phyloP scores from a whole-genome alignment of 2,113 vertebrate genomes.

The Antigone vipio region DNA sequence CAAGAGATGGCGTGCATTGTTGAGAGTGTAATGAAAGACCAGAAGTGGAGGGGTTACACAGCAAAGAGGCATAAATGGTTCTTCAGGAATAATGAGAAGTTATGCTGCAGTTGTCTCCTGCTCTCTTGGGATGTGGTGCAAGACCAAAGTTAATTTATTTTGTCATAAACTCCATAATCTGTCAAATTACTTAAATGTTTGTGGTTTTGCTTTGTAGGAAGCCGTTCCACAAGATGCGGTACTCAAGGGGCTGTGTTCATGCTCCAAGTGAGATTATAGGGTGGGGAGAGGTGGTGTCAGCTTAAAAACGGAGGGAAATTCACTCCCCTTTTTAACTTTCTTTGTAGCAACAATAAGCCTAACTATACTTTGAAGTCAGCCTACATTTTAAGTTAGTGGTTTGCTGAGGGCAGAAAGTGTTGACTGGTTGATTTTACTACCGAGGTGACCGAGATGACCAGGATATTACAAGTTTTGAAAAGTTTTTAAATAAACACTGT shows the following conservation, averaged over 20 bases:
- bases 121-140: background rate
- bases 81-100: background rate
- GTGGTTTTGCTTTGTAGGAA: slow-evolving; percentile 25
- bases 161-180: slow-evolving; percentile 28
- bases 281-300: background rate
- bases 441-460: background rate
- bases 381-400: background rate
- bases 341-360: background rate
- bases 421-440: background rate
- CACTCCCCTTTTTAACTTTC: background rate
- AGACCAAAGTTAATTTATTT: slow-evolving; percentile 5
- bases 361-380: background rate
- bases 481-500: background rate
- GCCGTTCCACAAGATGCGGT: background rate
- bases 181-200: slow-evolving; percentile 7
- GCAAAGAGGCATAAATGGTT: background rate
- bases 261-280: slow-evolving; percentile 14
- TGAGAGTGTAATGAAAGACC: background rate
- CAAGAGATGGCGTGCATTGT: background rate
- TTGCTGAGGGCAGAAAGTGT: background rate
- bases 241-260: background rate
- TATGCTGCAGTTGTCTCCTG: background rate
- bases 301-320: background rate
- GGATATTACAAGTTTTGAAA: background rate
- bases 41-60: background rate